Evolutionary conservation across 2,113 vertebrate species (phyloP).

Genomic region (Ageneiosus marmoratus): DNA sequence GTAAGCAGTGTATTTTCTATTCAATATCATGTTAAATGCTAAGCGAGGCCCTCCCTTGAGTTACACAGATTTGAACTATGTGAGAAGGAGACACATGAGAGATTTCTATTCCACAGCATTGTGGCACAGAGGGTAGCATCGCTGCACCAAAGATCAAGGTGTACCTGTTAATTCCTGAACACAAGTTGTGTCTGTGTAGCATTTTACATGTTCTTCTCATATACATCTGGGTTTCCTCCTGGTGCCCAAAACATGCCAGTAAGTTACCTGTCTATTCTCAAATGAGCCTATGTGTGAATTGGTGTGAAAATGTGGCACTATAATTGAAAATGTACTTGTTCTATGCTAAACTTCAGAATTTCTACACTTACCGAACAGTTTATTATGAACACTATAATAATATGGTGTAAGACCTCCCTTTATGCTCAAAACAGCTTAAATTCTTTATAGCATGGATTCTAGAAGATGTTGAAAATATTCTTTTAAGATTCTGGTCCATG

Average conservation of each 20-base stretch:
- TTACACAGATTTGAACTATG: neutral
- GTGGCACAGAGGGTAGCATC: neutral
- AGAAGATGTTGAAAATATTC: too few species aligned
- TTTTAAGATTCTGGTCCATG: too few species aligned
- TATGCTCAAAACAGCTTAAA: too few species aligned
- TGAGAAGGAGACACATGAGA: neutral
- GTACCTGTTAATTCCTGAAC: neutral
- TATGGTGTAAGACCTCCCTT: too few species aligned
- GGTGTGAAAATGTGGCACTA: neutral
- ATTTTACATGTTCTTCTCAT: neutral
- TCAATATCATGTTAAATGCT: neutral
- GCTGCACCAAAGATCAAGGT: neutral
- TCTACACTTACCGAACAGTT: too few species aligned
- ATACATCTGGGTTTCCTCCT: neutral
- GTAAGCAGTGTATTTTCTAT: neutral
- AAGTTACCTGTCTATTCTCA: neutral
- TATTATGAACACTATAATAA: too few species aligned
- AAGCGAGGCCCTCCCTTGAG: neutral
- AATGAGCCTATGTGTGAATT: neutral
- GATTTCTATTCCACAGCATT: neutral
- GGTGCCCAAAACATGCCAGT: neutral
- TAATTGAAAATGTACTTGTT: too few species aligned
- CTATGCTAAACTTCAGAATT: too few species aligned
- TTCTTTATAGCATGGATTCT: too few species aligned
- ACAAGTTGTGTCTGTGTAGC: neutral